phyloP scores from a whole-genome alignment of 2,888 invertebrate species.

The Calephelis perditalis region DNA sequence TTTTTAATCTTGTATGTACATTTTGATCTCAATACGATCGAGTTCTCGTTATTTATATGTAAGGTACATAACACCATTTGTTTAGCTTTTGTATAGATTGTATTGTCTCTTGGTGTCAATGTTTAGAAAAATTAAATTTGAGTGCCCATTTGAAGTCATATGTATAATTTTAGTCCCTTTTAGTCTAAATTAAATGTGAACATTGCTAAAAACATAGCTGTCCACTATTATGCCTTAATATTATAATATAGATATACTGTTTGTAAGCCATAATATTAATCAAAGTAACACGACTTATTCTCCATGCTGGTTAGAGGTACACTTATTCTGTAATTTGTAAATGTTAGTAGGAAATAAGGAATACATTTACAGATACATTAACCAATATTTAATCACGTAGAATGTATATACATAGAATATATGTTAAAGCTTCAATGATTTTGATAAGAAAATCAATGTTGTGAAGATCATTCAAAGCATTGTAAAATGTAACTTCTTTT shows the following conservation, averaged over 20 bases:
- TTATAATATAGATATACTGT: conserved; percentile 23
- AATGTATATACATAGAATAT: no score
- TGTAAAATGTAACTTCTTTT: not conserved
- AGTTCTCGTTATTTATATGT: conserved; percentile 66
- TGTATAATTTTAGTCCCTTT: conserved; percentile 19
- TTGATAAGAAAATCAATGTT: no score
- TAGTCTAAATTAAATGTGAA: conserved; percentile 1
- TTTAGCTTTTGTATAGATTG: conserved; percentile 73
- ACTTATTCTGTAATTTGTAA: conserved; percentile 67
- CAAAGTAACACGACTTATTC: conserved; percentile 37
- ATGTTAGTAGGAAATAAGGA: conserved; percentile 26
- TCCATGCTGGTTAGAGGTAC: conserved; percentile 74
- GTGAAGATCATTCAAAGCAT: not conserved
- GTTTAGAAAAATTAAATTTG: conserved; percentile 31
- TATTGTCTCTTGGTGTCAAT: conserved; percentile 58
- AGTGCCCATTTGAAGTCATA: conserved; percentile 21
- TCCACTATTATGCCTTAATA: conserved; percentile 53
- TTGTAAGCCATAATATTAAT: conserved; percentile 24
- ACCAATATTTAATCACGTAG: no score
- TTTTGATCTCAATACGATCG: conserved; percentile 77
- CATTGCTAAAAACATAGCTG: conserved; percentile 14
- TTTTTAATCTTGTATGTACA: conserved; percentile 62
- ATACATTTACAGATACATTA: conserved; percentile 5
- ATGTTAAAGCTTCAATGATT: no score
- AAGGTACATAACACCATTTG: conserved; percentile 77